Base-by-base conservation (phyloP, 2,888 invertebrate species). In the Stenichneumon culpator region DNA sequence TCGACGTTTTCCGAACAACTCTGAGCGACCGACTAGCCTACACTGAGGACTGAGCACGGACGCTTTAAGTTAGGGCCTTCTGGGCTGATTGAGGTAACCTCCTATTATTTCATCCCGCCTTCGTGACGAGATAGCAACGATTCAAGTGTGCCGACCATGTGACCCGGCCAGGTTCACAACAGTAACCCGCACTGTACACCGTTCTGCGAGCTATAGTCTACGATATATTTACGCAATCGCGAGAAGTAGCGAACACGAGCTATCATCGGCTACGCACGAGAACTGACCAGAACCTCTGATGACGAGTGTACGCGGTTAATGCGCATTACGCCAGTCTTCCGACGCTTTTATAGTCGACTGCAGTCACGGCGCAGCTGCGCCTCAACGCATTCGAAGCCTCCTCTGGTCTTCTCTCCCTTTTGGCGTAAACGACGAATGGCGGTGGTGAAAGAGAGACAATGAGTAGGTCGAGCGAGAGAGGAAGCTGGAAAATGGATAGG, bases 11-110 rank as follows among this genome's bases (percentile, higher is more conserved):
- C 32, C 91, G 85, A 78, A 79, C 80, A 87, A 86, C 86, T 88
- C 88, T 89, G 89, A 89, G 91, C 93, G 92, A 91, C 93, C 94
- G 94, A 93, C 94, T 94, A 94, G 93, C 92, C 93, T 93, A 91
- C 94, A 94, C 94, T 94, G 94, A 93, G 93, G 93, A 92, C 93
- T 94, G 93, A 94, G 94, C 90, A 88, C 93, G 93, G 93, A 92
- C 92, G 91, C 91, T 88, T 90, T 87, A 89, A 91, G 88, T 91
- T 90, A 89, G 88, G 88, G 88, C 88, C 90, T 74, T 72, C 60
- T 90, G 88, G 89, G 79, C 86, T 86, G 90, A 90, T 90, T 88
- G 88, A 89, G 88, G 89, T 84, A 85, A 84, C 70, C 83, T 84
- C 83, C 87, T 89, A 86, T 89, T 92, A 92, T 90, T 92, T 92